phyloP scores from a whole-genome alignment of 2,797 vertebrate species.

The Cossypha niveicapilla region DNA sequence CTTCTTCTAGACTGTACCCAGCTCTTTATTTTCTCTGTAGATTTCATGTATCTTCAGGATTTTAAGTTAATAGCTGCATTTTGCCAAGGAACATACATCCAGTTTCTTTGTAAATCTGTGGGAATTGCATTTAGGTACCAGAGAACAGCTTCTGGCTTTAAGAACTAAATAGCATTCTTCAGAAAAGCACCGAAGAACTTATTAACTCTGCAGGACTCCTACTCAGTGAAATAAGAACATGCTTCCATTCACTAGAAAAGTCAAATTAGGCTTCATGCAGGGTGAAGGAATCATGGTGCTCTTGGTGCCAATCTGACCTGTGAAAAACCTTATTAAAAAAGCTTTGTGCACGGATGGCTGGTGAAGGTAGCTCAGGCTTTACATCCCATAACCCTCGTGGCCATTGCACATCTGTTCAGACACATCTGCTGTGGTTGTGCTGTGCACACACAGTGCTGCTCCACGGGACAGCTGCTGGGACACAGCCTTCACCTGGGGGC shows the following conservation, averaged over 20 bases:
- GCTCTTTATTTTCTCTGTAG: background rate
- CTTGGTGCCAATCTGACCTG: background rate
- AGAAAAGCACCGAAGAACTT: background rate
- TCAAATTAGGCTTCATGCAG: background rate
- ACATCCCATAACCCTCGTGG: background rate
- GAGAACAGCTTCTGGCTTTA: background rate
- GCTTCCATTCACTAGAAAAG: background rate
- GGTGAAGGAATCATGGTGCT: background rate
- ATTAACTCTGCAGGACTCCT: conserved; percentile 16
- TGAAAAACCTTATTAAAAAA: background rate
- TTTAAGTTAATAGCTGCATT: background rate
- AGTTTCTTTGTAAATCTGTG: background rate
- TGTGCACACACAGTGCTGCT: background rate
- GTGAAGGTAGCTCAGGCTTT: background rate
- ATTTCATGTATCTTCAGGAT: background rate
- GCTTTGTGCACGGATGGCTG: background rate
- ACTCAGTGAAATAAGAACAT: background rate
- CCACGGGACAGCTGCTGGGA: background rate
- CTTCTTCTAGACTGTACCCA: background rate
- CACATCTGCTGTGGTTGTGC: background rate
- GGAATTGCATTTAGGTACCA: background rate
- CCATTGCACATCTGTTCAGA: background rate
- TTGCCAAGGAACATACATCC: background rate
- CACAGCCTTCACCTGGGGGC: background rate
- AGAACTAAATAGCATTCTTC: background rate